Conservation (phyloP, 2,113 vertebrate genomes). For the Caracal caracal region DNA sequence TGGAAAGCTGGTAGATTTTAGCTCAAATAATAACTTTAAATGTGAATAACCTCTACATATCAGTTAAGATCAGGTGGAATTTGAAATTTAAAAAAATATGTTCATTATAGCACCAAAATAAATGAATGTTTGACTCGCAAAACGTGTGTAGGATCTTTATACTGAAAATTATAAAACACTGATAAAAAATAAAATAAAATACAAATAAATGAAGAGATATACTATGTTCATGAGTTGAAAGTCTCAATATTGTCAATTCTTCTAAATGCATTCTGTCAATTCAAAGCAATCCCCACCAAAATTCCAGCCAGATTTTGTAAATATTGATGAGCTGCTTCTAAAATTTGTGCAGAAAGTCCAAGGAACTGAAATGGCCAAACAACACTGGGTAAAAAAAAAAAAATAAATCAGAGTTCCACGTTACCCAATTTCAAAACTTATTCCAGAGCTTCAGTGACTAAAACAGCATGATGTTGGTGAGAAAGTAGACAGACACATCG, state of each 20-base stretch:
- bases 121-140: neutral
- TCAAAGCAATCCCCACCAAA: neutral
- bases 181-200: neutral
- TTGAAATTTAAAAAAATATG: neutral
- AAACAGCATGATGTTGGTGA: neutral
- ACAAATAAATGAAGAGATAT: neutral
- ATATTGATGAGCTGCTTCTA: neutral
- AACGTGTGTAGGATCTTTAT: neutral
- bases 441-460: neutral
- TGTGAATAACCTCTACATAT: neutral
- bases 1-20: neutral
- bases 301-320: neutral
- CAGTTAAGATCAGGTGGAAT: neutral
- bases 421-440: neutral
- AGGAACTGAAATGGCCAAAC: neutral
- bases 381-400: neutral
- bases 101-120: neutral
- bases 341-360: neutral
- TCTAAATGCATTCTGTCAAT: neutral
- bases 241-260: neutral
- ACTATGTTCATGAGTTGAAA: neutral
- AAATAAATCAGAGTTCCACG: neutral
- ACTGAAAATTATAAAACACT: neutral
- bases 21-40: neutral
- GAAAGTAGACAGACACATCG: neutral